phyloP scores from a whole-genome alignment of 2,113 vertebrate species.

The Rousettus leschenaultii region DNA sequence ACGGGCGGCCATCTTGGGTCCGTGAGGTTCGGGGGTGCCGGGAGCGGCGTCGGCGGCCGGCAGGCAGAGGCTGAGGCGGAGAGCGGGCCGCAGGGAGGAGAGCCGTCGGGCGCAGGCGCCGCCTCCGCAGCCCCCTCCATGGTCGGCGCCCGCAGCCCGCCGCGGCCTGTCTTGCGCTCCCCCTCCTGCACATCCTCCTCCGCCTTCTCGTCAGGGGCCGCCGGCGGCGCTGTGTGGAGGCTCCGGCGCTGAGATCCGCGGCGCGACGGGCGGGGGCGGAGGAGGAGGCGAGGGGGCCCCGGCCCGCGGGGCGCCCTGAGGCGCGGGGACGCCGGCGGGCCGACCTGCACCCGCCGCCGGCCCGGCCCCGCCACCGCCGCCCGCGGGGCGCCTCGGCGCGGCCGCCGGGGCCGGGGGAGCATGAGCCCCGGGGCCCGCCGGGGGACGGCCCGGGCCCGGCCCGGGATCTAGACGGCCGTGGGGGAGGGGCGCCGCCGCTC shows the following conservation, averaged over 20 bases:
- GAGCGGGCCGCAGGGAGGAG: not conserved
- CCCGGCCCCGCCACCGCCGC: not conserved
- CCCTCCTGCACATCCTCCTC: not conserved
- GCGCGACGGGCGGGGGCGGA: constrained; percentile 50
- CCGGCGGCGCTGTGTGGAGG: constrained; percentile 54
- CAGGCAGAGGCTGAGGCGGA: constrained; percentile 50
- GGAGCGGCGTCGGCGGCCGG: constrained; percentile 37
- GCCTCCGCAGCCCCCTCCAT: constrained; percentile 48
- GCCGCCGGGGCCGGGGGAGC: constrained; percentile 54
- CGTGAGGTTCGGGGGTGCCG: constrained; percentile 67
- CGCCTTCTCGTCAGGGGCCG: constrained; percentile 55
- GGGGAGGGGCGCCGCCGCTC: constrained; percentile 68
- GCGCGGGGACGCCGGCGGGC: not conserved
- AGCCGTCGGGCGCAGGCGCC: not conserved
- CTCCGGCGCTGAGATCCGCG: constrained; percentile 49
- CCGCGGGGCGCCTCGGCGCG: constrained; percentile 54
- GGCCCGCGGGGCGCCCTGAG: constrained; percentile 29
- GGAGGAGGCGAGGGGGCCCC: not conserved
- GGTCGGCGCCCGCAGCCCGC: constrained; percentile 29
- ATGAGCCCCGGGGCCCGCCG: constrained; percentile 75
- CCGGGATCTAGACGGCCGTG: constrained; percentile 71
- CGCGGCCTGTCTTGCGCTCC: constrained; percentile 34
- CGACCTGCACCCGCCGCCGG: constrained; percentile 4
- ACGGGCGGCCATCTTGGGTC: constrained; percentile 94
- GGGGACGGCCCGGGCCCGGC: constrained; percentile 65